A percentile compares a stretch with the other conserved stretches of the same genome.
Conservation (phyloP, 2,797 vertebrate genomes). For the Enteromius thamalakanensis region DNA sequence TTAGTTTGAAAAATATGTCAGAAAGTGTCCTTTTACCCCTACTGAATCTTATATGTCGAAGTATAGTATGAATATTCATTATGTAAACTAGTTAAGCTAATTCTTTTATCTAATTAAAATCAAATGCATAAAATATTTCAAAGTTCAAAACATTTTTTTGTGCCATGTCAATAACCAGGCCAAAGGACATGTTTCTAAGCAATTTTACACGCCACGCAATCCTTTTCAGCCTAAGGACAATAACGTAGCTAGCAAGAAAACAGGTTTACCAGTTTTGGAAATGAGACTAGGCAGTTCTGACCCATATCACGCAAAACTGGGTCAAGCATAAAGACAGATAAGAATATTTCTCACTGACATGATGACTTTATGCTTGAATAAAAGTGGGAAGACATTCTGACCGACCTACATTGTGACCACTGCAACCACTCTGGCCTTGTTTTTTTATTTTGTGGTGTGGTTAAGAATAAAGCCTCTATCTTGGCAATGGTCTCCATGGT, state of each 20-base stretch:
- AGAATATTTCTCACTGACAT: constrained; percentile 34
- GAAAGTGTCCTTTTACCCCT: background rate
- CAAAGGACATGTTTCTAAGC: constrained; percentile 2
- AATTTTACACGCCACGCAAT: background rate
- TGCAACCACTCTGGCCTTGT: constrained; percentile 67
- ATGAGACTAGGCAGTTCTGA: constrained; percentile 30
- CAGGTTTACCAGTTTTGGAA: constrained; percentile 34
- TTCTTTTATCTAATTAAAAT: background rate
- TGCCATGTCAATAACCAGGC: constrained; percentile 3
- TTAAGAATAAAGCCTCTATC: constrained; percentile 51
- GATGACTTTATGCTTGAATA: constrained; percentile 68
- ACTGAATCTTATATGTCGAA: background rate
- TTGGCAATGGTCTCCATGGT: constrained; percentile 32
- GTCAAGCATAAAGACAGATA: constrained; percentile 35
- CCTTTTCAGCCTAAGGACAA: constrained; percentile 16
- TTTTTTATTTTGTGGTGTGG: constrained; percentile 65
- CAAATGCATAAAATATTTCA: background rate
- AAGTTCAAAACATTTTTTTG: background rate
- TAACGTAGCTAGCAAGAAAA: background rate
- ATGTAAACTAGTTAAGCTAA: background rate
- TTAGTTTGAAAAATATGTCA: constrained; percentile 34
- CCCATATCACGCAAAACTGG: constrained; percentile 16
- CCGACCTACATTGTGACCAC: constrained; percentile 77
- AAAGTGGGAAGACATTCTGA: constrained; percentile 51
- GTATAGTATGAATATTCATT: background rate